A percentile compares a stretch with the other conserved stretches of the same genome.
Conservation (phyloP, 2,797 vertebrate genomes). For the Fistularia commersonii region DNA sequence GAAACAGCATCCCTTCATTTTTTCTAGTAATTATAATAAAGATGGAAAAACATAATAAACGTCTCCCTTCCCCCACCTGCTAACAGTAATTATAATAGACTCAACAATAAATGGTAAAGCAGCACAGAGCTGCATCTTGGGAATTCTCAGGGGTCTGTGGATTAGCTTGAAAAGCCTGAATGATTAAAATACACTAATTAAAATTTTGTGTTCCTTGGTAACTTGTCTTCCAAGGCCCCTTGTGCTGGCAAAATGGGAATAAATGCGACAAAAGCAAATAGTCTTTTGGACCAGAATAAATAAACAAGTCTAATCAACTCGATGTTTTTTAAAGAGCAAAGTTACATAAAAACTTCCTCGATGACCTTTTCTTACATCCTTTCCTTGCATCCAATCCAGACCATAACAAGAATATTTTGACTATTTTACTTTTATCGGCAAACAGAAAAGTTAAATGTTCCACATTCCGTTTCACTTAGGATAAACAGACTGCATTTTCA, state of each 20-base stretch:
- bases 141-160: conserved; percentile 99
- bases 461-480: conserved; percentile 12
- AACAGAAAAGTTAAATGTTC: conserved; percentile 43
- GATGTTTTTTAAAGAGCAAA: conserved; percentile 60
- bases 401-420: conserved; percentile 39
- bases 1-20: conserved; percentile 99
- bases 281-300: conserved; percentile 99
- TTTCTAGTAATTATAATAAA: conserved; percentile 99
- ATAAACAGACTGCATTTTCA: too few species aligned
- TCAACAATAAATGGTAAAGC: conserved; percentile 99
- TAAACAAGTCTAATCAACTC: conserved; percentile 86
- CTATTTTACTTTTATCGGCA: conserved; percentile 39
- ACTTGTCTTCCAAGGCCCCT: conserved; percentile 99
- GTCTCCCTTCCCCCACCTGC: conserved; percentile 99
- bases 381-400: conserved; percentile 38
- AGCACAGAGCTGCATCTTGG: conserved; percentile 99
- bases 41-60: conserved; percentile 99
- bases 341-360: conserved; percentile 65
- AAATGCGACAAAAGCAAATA: conserved; percentile 99
- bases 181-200: conserved; percentile 99
- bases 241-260: conserved; percentile 99
- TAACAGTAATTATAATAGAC: conserved; percentile 99
- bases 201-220: conserved; percentile 99
- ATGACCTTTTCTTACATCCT: conserved; percentile 59
- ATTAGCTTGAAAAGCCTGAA: conserved; percentile 99